phyloP scores from a whole-genome alignment of 2,113 vertebrate species.

The Marmota flaviventris region DNA sequence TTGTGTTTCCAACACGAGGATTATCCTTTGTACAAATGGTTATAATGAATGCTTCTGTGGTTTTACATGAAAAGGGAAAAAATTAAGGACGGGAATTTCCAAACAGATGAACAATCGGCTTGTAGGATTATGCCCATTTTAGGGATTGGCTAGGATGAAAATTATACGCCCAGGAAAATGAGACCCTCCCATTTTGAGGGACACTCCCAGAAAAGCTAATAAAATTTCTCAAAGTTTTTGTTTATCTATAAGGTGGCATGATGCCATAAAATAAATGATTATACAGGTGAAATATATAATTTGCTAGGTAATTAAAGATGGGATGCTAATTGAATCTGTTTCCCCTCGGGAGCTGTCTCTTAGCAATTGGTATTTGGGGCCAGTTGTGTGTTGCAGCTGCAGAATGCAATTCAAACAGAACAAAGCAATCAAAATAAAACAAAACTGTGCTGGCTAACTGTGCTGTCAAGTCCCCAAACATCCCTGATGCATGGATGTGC shows the following conservation, averaged over 20 bases:
- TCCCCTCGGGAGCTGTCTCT: slow-evolving; percentile 33
- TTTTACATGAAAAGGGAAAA: slow-evolving; percentile 38
- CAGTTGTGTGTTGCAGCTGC: neutral
- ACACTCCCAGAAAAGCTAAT: slow-evolving; percentile 79
- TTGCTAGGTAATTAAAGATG: slow-evolving; percentile 70
- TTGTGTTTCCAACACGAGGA: neutral
- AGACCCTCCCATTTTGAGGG: slow-evolving; percentile 49
- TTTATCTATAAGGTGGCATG: slow-evolving; percentile 74
- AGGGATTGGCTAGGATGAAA: slow-evolving; percentile 60
- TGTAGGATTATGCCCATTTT: neutral
- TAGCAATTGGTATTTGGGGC: neutral
- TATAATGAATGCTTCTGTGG: neutral
- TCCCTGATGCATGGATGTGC: neutral
- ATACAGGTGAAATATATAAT: slow-evolving; percentile 70
- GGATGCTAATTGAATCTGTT: slow-evolving; percentile 59
- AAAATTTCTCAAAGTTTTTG: slow-evolving; percentile 76
- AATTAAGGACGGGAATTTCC: neutral
- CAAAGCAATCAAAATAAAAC: neutral
- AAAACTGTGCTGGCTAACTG: neutral
- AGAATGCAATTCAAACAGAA: neutral
- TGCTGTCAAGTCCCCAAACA: neutral
- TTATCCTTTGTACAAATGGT: neutral
- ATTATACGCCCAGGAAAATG: slow-evolving; percentile 65
- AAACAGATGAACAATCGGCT: neutral
- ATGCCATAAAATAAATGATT: slow-evolving; percentile 79